Percentiles rank a stretch among this genome's conserved stretches.
phyloP scores from a whole-genome alignment of 2,797 vertebrate genomes.

The Anolis apletophallus region DNA sequence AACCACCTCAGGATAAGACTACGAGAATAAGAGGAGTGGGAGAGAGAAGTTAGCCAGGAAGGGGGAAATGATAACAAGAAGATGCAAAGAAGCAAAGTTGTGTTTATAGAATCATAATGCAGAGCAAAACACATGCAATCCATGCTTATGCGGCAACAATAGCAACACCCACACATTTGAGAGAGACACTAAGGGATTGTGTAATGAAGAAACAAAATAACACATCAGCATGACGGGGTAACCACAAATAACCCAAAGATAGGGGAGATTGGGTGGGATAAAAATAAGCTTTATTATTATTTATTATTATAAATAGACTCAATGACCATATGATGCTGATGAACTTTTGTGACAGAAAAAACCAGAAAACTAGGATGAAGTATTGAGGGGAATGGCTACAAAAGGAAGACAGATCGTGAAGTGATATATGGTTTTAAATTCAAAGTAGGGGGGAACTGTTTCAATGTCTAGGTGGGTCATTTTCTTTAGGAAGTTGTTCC shows the following conservation, averaged over 20 bases:
- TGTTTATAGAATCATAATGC: neutral
- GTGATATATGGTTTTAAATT: neutral
- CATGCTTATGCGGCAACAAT: neutral
- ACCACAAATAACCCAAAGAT: too few relatives aligned
- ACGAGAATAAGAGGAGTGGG: neutral
- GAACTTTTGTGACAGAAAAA: too few relatives aligned
- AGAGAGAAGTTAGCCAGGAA: neutral
- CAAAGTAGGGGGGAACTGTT: neutral
- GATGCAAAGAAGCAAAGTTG: neutral
- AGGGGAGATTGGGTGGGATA: too few relatives aligned
- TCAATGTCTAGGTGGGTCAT: neutral
- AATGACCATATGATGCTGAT: neutral
- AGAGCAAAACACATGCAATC: neutral
- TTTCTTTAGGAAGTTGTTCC: neutral
- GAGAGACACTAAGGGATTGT: neutral
- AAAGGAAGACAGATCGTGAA: neutral
- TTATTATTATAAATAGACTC: neutral
- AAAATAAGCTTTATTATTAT: too few relatives aligned
- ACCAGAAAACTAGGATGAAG: neutral
- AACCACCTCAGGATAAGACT: neutral
- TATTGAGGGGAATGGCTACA: neutral
- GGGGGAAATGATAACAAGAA: slow-evolving; percentile 1
- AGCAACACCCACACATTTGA: neutral
- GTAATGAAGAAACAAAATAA: neutral
- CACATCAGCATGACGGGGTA: neutral